Evolutionary conservation across 2,888 invertebrate genomes (phyloP), one percentile per base, ranked within the genome.

Genomic region (Polydrusus pterygomalis): DNA sequence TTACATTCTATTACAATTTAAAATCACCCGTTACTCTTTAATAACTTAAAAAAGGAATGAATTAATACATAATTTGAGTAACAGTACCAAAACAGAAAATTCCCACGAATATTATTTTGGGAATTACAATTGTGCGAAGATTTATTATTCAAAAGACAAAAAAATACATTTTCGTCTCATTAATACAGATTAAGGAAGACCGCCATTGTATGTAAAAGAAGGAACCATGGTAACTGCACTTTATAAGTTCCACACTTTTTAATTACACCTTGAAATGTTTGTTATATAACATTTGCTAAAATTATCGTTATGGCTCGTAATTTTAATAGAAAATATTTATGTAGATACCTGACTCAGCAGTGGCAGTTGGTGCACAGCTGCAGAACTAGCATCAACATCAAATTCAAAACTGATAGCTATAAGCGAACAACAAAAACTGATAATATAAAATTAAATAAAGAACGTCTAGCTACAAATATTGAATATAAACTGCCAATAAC

Each of bases 131-230:
- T 54, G 20, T 54, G 54, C 20, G 25, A 25, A 54, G 25, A 25
- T 30, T 51, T 54, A 54, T 54, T 25, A 54, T 54, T 30, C 20
- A 5, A 54, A 13, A 54, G 54, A 30, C 54, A 54, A 30, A 13
- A 54, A 58, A 56, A 34, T 34, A 20, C 11, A 25, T 58, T 58
- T 58, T 58, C 17, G 58, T 58, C 58, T 58, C 38, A 58, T 58
- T 56, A 56, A 56, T 11, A 56, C 15, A 56, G 5, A 34, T 56
- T 58, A 10, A 58, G 25, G 58, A 58, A 58, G 58, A 38, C 58
- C 25, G 25, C 25, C 58, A 58, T 58, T 58, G 58, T 58, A 38
- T 58, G 38, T 17, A 58, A 58, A 58, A 34, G n/a, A 17, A 58
- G 58, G 38, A 58, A 58, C 58, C 17, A 38, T 25, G 58, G 38